phyloP scores from a whole-genome alignment of 1,140 invertebrate genomes.

The Probaryconus sp. region DNA sequence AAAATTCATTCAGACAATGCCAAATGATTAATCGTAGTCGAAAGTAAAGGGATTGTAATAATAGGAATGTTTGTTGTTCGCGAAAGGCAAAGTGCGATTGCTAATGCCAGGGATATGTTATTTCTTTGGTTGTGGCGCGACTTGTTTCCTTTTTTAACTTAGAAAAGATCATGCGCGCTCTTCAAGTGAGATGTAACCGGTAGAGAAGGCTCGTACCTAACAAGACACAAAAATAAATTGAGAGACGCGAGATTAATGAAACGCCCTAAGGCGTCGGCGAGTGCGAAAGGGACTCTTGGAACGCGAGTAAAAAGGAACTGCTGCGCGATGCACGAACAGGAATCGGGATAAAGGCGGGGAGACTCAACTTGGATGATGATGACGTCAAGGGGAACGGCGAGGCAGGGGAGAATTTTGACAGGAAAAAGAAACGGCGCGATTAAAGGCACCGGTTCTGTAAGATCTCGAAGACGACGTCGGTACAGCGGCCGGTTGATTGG shows the following conservation, averaged over 20 bases:
- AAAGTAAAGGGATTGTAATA: too few relatives aligned
- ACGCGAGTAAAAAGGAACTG: constrained; percentile 68
- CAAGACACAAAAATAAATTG: constrained; percentile 78
- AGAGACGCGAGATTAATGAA: constrained; percentile 78
- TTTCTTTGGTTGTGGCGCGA: constrained; percentile 29
- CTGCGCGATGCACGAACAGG: constrained; percentile 45
- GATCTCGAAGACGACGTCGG: constrained; percentile 43
- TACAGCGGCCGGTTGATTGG: constrained; percentile 62
- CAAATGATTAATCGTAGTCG: too few relatives aligned
- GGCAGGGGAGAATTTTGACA: constrained; percentile 55
- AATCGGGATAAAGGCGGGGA: constrained; percentile 50
- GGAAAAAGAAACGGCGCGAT: constrained; percentile 54
- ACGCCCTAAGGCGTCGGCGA: constrained; percentile 72
- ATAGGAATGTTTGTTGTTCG: too few relatives aligned
- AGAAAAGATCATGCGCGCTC: constrained; percentile 61
- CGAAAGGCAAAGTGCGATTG: neutral
- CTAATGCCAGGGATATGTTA: constrained; percentile 3
- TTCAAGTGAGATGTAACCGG: constrained; percentile 71
- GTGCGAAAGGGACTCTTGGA: constrained; percentile 68
- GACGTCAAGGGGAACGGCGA: constrained; percentile 48
- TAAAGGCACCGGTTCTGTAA: constrained; percentile 36
- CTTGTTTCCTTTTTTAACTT: constrained; percentile 38
- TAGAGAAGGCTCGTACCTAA: constrained; percentile 67
- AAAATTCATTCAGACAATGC: too few relatives aligned
- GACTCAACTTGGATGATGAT: constrained; percentile 42